Evolutionary conservation across 2,113 vertebrate genomes (phyloP).

Genomic region (Bubalus kerabau): DNA sequence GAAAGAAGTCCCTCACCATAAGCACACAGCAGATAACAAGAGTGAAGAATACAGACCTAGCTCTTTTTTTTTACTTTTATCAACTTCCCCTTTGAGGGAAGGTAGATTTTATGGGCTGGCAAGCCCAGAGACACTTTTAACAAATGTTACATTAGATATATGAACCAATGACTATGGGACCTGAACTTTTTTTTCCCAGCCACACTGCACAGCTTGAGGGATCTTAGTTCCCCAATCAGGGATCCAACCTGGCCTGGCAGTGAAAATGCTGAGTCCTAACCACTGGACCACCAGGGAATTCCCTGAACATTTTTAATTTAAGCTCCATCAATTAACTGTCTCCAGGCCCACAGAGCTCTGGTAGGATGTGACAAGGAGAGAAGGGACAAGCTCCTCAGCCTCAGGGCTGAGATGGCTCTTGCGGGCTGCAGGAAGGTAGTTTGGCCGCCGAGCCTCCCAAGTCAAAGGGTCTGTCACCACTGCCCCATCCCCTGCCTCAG

Average conservation of each 20-base stretch:
- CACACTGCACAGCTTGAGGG: neutral
- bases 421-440: neutral
- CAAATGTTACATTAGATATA: neutral
- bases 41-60: neutral
- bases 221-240: neutral
- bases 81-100: neutral
- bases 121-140: neutral
- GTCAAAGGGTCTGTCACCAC: neutral
- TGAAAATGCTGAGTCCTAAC: neutral
- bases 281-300: neutral
- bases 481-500: neutral
- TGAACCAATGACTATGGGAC: neutral
- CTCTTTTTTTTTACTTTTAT: neutral
- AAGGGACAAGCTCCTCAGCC: neutral
- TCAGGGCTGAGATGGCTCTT: neutral
- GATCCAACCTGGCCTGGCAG: neutral
- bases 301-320: neutral
- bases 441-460: neutral
- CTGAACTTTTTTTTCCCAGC: neutral
- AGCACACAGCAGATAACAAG: neutral
- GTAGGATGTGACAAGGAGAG: neutral
- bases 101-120: neutral
- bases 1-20: conserved; percentile 3
- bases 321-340: neutral
- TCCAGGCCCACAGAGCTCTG: neutral